Conservation (phyloP, 1,140 invertebrate species). For the Heliconius congener region DNA sequence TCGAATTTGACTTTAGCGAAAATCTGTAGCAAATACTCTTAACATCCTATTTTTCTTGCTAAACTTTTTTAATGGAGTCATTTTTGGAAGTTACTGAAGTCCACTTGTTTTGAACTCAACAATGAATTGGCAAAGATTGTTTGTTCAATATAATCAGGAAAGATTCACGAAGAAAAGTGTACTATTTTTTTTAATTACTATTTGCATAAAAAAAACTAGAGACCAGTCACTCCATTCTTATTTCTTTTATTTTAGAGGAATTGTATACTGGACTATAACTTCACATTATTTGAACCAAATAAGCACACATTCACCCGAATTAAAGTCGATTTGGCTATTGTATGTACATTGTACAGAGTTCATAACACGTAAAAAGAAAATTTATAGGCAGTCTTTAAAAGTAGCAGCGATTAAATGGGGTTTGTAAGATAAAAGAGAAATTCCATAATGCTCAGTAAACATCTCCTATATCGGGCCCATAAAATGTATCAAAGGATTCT, state of each 20-base stretch:
- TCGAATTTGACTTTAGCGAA: slow-evolving; percentile 27
- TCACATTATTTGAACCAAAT: no score
- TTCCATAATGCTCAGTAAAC: slow-evolving; percentile 29
- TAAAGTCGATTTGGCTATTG: neutral
- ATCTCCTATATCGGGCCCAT: slow-evolving; percentile 40
- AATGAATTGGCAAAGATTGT: neutral
- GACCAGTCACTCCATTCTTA: neutral
- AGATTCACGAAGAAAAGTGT: neutral
- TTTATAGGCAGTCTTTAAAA: neutral
- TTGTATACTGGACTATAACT: neutral
- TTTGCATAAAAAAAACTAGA: neutral
- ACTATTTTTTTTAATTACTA: neutral
- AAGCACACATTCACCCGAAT: neutral
- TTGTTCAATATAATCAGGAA: neutral
- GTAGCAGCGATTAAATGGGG: neutral
- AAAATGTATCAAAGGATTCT: slow-evolving; percentile 61
- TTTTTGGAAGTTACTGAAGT: neutral
- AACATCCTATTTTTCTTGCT: slow-evolving; percentile 21
- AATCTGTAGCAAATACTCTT: slow-evolving; percentile 18
- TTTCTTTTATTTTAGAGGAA: neutral
- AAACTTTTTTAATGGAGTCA: slow-evolving; percentile 11
- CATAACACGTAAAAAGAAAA: neutral
- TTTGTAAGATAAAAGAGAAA: neutral
- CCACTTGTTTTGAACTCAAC: neutral
- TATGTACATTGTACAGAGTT: neutral